These are phyloP conservation scores for Platerodrilus igneus DNA, from an alignment of 2,888 invertebrate genomes.

Conservation along the genomic window DNA sequence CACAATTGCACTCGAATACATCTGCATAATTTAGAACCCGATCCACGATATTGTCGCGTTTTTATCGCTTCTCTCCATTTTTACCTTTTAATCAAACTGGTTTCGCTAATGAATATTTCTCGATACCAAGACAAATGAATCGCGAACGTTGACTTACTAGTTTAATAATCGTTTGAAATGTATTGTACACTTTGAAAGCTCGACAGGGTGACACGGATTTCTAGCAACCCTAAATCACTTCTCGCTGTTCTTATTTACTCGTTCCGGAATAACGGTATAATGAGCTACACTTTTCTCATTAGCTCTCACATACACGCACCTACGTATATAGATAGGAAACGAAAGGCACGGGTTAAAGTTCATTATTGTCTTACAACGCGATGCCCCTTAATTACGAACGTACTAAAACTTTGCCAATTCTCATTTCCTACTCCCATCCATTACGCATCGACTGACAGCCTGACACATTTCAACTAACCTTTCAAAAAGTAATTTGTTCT, in stretches of 20 bases:
- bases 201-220: too few species aligned
- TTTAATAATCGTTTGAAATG: constrained; percentile 32
- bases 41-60: constrained; percentile 44
- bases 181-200: too few species aligned
- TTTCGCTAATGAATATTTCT: constrained; percentile 40
- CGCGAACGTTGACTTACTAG: constrained; percentile 30
- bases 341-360: constrained; percentile 29
- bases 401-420: constrained; percentile 29
- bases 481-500: constrained; percentile 32
- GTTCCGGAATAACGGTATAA: constrained; percentile 28
- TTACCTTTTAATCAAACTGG: constrained; percentile 24
- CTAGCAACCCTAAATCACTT: too few species aligned
- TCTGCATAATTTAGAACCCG: constrained; percentile 47
- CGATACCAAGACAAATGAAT: constrained; percentile 39
- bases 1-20: constrained; percentile 48
- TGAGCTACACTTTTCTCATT: constrained; percentile 27
- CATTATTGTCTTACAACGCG: constrained; percentile 27
- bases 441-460: constrained; percentile 31
- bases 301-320: constrained; percentile 19
- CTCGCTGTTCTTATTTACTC: constrained; percentile 19
- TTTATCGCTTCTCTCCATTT: constrained; percentile 12
- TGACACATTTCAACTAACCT: constrained; percentile 27
- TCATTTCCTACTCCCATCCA: constrained; percentile 30
- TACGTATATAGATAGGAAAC: too few species aligned
- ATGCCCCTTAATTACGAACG: constrained; percentile 30